Conservation (phyloP, 2,888 invertebrate species). For the Hetaerina titia region DNA sequence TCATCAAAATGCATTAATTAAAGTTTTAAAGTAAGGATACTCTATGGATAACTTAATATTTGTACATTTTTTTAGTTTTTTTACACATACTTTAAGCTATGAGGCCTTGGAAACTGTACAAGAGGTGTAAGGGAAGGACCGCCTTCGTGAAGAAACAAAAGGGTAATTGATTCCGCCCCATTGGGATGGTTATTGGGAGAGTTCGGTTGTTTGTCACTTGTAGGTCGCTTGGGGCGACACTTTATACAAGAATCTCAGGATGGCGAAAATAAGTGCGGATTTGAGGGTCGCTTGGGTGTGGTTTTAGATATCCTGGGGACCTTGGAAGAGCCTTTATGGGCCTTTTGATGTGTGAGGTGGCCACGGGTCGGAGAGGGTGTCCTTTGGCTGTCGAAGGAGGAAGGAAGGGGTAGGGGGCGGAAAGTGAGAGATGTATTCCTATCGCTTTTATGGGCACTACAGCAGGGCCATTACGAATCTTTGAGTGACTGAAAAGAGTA, state of each 20-base stretch:
- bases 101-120: not conserved
- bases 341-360: constrained; percentile 43
- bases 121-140: not conserved
- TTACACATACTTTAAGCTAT: not conserved
- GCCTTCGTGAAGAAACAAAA: not conserved
- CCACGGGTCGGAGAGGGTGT: not conserved
- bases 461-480: constrained; percentile 18
- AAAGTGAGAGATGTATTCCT: constrained; percentile 24
- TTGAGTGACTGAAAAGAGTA: not conserved
- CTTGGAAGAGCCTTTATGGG: constrained; percentile 53
- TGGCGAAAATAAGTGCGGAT: constrained; percentile 22
- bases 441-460: constrained; percentile 12
- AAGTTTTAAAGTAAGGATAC: no score
- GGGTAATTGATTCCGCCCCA: constrained; percentile 42
- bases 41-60: no score
- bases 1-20: no score
- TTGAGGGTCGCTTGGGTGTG: not conserved
- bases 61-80: no score
- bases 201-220: constrained; percentile 41
- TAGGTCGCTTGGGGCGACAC: not conserved
- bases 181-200: constrained; percentile 36
- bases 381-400: constrained; percentile 28
- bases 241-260: not conserved
- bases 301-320: constrained; percentile 24
- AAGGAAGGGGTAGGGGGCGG: constrained; percentile 34